Evolutionary conservation across 2,113 vertebrate genomes (phyloP).

Genomic region (Crypturellus undulatus): DNA sequence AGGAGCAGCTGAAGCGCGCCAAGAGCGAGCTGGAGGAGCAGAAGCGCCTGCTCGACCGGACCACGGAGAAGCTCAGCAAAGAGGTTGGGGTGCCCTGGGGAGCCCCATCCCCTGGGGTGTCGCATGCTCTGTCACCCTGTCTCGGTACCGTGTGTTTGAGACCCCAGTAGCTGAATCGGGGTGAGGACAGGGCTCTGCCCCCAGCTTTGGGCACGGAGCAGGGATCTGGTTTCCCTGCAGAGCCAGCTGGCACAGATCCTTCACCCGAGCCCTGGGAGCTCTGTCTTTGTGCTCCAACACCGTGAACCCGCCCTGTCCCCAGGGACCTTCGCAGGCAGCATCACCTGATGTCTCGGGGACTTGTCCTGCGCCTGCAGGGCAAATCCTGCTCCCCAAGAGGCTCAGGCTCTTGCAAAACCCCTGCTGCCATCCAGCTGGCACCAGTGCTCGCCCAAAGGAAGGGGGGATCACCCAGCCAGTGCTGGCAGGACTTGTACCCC

Average conservation of each 20-base stretch:
- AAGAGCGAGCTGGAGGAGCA: conserved; percentile 83
- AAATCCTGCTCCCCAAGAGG: background rate
- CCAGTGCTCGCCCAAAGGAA: background rate
- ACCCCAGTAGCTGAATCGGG: accelerated
- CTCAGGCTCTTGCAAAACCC: background rate
- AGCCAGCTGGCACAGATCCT: background rate
- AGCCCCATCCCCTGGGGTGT: accelerated
- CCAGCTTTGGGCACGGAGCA: background rate
- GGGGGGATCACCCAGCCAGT: background rate
- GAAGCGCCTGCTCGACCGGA: conserved; percentile 76
- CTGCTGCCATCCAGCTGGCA: background rate
- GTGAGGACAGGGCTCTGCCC: background rate
- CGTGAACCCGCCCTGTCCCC: background rate
- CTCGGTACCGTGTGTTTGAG: background rate
- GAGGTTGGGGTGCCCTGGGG: conserved; percentile 60
- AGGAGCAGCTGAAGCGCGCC: conserved; percentile 74
- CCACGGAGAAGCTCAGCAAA: conserved; percentile 76
- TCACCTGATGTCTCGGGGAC: background rate
- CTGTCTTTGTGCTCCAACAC: background rate
- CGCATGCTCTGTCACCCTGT: accelerated
- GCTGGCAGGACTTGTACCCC: background rate
- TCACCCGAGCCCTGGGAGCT: accelerated
- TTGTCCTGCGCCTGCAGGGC: background rate
- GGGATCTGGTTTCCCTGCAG: background rate
- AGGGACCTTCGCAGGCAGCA: background rate